A percentile compares a stretch with the other conserved stretches of the same genome.
phyloP scores from a whole-genome alignment of 2,888 invertebrate species.

The Temnothorax unifasciatus region DNA sequence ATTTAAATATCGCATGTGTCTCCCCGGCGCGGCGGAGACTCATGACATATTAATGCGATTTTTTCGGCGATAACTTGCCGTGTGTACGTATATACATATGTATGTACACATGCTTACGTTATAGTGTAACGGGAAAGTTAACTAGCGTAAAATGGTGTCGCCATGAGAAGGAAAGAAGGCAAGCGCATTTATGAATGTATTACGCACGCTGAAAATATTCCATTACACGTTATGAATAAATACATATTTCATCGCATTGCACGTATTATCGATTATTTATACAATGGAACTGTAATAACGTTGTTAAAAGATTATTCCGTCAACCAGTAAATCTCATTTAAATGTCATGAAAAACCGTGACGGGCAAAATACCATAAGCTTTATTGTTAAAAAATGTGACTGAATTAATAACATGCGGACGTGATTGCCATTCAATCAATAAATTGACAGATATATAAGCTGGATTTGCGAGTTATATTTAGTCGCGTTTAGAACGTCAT shows the following conservation, averaged over 20 bases:
- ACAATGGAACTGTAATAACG: not conserved
- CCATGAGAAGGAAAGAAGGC: not conserved
- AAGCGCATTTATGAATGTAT: conserved; percentile 29
- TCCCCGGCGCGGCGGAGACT: not conserved
- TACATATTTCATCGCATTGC: conserved; percentile 9
- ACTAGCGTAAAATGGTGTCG: conserved; percentile 20
- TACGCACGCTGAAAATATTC: conserved; percentile 27
- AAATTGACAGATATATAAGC: not conserved
- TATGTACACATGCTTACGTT: not conserved
- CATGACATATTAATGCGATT: conserved; percentile 37
- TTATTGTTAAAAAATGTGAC: conserved; percentile 5
- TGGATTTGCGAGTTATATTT: not conserved
- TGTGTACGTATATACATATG: not conserved
- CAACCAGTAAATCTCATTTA: not conserved
- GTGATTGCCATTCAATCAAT: not conserved
- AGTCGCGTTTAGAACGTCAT: not conserved
- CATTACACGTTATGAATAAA: conserved; percentile 39
- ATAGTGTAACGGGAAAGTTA: conserved; percentile 14
- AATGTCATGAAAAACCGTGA: not conserved
- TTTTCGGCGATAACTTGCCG: not conserved
- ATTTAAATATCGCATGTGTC: conserved; percentile 44
- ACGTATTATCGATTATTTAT: conserved; percentile 32
- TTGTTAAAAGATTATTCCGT: conserved; percentile 5
- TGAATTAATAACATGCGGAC: not conserved
- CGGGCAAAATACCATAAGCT: not conserved